Evolutionary conservation across 2,113 vertebrate genomes (phyloP).

Genomic region (Jacana jacana): DNA sequence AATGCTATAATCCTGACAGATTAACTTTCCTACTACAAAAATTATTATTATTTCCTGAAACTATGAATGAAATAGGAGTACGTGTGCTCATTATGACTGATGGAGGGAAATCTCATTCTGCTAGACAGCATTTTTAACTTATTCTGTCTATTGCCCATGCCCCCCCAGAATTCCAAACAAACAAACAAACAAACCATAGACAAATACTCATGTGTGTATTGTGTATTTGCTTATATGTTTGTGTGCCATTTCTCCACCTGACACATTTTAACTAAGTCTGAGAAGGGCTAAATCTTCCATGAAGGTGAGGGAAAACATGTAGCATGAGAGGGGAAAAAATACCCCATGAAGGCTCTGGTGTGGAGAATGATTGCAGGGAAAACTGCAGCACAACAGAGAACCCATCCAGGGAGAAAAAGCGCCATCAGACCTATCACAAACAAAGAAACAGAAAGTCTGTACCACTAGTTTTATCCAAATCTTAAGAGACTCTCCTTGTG

Average conservation of each 20-base stretch:
- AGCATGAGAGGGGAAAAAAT: background rate
- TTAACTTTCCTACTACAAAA: constrained; percentile 34
- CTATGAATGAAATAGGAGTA: constrained; percentile 51
- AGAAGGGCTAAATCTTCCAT: background rate
- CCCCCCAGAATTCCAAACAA: background rate
- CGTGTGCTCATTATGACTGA: background rate
- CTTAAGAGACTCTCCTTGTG: background rate
- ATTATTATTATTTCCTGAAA: constrained; percentile 43
- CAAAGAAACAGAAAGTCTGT: background rate
- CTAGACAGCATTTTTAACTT: background rate
- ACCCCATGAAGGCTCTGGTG: background rate
- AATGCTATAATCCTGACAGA: constrained; percentile 22
- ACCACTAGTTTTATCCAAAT: background rate
- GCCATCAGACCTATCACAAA: background rate
- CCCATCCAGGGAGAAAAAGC: background rate
- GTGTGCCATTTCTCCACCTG: background rate
- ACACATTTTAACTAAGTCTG: background rate
- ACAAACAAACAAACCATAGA: background rate
- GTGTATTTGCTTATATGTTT: background rate
- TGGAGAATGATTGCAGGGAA: background rate
- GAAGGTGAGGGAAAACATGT: background rate
- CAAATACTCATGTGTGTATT: background rate
- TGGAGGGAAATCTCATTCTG: background rate
- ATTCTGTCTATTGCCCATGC: background rate
- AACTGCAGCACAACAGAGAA: background rate